These are phyloP conservation scores for Atethmia centrago DNA, from an alignment of 2,888 invertebrate genomes.

Conservation along the genomic window DNA sequence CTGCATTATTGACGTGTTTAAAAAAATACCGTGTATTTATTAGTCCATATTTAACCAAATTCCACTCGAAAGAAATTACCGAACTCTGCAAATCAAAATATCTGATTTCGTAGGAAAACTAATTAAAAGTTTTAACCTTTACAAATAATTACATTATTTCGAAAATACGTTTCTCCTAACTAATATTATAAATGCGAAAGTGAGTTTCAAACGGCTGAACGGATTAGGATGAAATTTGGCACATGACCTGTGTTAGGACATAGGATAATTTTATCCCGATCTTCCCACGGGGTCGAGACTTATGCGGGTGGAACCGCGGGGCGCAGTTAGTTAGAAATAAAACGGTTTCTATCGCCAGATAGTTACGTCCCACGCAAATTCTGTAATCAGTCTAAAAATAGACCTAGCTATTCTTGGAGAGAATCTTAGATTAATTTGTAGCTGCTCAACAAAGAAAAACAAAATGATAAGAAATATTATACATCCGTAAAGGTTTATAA, in stretches of 20 bases:
- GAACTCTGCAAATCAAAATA: neutral
- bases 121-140: neutral
- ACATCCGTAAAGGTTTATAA: neutral
- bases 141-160: neutral
- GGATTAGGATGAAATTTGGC: no score
- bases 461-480: neutral
- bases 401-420: neutral
- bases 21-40: neutral
- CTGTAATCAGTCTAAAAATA: constrained; percentile 22
- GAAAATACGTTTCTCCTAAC: no score
- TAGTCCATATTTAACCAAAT: neutral
- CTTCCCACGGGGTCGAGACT: no score
- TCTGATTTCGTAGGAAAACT: neutral
- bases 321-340: no score
- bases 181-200: no score
- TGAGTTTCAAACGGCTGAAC: no score
- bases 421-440: constrained; percentile 1
- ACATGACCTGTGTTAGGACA: no score
- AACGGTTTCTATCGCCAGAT: neutral
- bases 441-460: constrained; percentile 7
- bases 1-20: no score
- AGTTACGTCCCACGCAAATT: constrained; percentile 26
- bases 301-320: no score
- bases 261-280: no score
- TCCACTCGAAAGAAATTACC: neutral